Percentiles rank a stretch among this genome's conserved stretches.
These are phyloP conservation scores for Drosophila paranaensis DNA, from an alignment of 2,888 invertebrate genomes.

Conservation along the genomic window DNA sequence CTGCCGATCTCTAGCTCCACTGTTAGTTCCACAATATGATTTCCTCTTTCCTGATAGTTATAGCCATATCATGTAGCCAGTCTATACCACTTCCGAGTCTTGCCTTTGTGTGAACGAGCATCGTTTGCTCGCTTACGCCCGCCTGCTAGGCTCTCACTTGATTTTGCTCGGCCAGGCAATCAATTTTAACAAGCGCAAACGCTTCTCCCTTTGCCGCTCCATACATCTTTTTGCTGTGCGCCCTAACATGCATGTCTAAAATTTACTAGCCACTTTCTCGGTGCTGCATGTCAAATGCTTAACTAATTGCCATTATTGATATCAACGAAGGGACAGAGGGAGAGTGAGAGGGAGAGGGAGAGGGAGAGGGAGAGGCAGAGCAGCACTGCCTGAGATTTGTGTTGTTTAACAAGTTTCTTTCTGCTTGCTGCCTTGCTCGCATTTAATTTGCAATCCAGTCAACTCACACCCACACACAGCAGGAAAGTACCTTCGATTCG, in stretches of 20 bases:
- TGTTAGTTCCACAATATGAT: no score
- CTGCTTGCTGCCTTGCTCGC: slow-evolving; percentile 21
- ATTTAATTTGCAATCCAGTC: slow-evolving; percentile 47
- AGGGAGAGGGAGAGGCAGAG: background rate
- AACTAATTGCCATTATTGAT: slow-evolving; percentile 30
- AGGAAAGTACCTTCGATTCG: background rate
- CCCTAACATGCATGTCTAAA: slow-evolving; percentile 40
- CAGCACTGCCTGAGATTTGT: slow-evolving; percentile 10
- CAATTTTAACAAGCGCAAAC: slow-evolving; percentile 70
- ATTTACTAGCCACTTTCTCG: slow-evolving; percentile 13
- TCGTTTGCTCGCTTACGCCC: background rate
- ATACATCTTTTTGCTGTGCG: background rate
- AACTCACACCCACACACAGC: background rate
- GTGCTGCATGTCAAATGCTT: slow-evolving; percentile 15
- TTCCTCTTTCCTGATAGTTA: no score
- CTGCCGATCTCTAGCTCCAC: no score
- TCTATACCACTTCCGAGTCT: background rate
- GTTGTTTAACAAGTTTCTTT: slow-evolving; percentile 11
- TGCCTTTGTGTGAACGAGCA: background rate
- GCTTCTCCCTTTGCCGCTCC: background rate
- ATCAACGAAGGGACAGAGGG: background rate
- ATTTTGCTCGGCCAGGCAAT: slow-evolving; percentile 44
- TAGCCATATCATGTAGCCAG: background rate
- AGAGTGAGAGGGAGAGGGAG: background rate
- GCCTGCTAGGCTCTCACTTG: background rate